These are phyloP conservation scores for Macrosiphum euphorbiae DNA, from an alignment of 2,888 invertebrate genomes.

Conservation along the genomic window DNA sequence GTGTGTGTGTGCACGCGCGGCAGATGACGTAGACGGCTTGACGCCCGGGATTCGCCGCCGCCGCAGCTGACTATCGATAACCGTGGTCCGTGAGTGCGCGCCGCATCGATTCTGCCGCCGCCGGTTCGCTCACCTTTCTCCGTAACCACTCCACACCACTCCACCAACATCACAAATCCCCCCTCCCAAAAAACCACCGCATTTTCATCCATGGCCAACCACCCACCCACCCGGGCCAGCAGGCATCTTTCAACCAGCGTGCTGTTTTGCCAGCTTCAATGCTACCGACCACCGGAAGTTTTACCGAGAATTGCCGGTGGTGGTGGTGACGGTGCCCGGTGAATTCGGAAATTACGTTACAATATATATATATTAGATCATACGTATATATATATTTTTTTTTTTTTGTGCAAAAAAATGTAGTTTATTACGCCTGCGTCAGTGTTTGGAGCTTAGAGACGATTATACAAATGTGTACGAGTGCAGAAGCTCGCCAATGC, in stretches of 20 bases:
- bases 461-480: not conserved
- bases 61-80: conserved; percentile 58
- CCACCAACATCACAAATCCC: not conserved
- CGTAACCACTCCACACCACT: not conserved
- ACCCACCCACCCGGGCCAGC: not conserved
- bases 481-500: not conserved
- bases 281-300: conserved; percentile 45
- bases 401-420: not conserved
- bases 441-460: not conserved
- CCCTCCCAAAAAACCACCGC: not conserved
- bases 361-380: not conserved
- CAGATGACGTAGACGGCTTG: conserved; percentile 63
- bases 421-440: not conserved
- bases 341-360: not conserved
- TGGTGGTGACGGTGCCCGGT: not conserved
- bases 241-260: conserved; percentile 14
- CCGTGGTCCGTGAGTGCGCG: conserved; percentile 36
- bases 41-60: conserved; percentile 63
- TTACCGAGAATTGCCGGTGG: not conserved
- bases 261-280: not conserved
- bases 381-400: not conserved
- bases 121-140: conserved; percentile 8
- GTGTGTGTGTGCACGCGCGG: not conserved
- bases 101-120: conserved; percentile 47
- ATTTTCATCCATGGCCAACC: not conserved